Conservation (phyloP, 2,797 vertebrate genomes). For the Hydrophis major region DNA sequence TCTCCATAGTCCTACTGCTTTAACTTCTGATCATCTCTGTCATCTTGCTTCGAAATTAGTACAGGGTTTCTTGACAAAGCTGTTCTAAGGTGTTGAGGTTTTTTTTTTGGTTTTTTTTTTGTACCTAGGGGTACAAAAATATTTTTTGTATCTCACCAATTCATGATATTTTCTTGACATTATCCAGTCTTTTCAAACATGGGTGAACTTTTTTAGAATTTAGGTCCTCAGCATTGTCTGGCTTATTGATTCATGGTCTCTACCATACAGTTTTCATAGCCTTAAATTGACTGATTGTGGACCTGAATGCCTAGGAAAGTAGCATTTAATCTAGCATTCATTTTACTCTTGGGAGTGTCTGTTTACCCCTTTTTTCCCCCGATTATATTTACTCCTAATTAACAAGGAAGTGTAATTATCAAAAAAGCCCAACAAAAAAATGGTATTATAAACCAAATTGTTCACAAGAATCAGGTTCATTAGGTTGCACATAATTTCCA, state of each 20-base stretch:
- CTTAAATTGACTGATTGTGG: not conserved
- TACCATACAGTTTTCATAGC: not conserved
- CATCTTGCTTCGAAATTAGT: not conserved
- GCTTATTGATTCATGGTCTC: not conserved
- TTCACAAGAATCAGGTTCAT: slow-evolving; percentile 2
- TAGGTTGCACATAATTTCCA: not conserved
- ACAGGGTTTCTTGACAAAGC: not conserved
- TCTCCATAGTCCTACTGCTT: not conserved
- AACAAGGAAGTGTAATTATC: not conserved
- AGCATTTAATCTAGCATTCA: not conserved
- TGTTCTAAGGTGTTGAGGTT: not conserved
- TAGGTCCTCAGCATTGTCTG: too few species aligned
- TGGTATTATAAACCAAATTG: not conserved
- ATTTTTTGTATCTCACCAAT: not conserved
- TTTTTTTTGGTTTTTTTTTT: not conserved
- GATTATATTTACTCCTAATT: slow-evolving; percentile 26
- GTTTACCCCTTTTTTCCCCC: slow-evolving; percentile 3
- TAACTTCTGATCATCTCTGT: not conserved
- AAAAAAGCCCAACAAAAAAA: slow-evolving; percentile 15
- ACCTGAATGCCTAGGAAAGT: not conserved
- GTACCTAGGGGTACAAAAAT: too few species aligned
- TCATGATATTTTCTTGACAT: not conserved
- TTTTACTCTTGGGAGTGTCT: not conserved
- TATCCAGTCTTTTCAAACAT: not conserved
- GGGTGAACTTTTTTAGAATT: not conserved